Evolutionary conservation across 1,140 invertebrate species (phyloP).

Genomic region (Magallana angulata): DNA sequence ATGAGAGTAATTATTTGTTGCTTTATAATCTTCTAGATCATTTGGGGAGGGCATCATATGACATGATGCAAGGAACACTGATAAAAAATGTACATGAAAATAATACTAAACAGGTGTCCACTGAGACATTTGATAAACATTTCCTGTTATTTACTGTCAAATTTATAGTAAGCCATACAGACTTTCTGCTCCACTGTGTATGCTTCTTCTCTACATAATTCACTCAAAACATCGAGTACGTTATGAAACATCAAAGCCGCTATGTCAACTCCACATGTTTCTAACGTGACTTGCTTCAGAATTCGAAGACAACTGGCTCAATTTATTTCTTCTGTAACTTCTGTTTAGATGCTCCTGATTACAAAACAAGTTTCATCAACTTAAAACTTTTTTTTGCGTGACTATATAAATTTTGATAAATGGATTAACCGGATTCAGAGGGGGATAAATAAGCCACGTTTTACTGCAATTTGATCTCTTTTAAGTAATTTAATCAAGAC

Average conservation of each 20-base stretch:
- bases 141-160: constrained; percentile 20
- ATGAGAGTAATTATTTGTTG: constrained; percentile 27
- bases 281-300: not conserved
- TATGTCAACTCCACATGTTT: not conserved
- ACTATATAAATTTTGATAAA: not conserved
- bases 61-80: not conserved
- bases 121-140: constrained; percentile 25
- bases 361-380: constrained; percentile 27
- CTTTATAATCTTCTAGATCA: constrained; percentile 7
- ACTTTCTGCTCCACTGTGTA: not conserved
- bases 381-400: not conserved
- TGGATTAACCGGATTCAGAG: not conserved
- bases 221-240: constrained; percentile 5
- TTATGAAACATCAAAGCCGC: constrained; percentile 27
- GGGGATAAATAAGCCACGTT: no score
- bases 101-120: constrained; percentile 1
- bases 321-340: not conserved
- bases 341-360: constrained; percentile 11
- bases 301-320: not conserved
- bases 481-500: no score
- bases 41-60: not conserved
- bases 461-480: no score
- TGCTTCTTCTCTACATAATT: not conserved
- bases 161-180: not conserved
- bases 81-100: not conserved